Conservation (phyloP, 2,113 vertebrate genomes). For the Chaetodon trifascialis region DNA sequence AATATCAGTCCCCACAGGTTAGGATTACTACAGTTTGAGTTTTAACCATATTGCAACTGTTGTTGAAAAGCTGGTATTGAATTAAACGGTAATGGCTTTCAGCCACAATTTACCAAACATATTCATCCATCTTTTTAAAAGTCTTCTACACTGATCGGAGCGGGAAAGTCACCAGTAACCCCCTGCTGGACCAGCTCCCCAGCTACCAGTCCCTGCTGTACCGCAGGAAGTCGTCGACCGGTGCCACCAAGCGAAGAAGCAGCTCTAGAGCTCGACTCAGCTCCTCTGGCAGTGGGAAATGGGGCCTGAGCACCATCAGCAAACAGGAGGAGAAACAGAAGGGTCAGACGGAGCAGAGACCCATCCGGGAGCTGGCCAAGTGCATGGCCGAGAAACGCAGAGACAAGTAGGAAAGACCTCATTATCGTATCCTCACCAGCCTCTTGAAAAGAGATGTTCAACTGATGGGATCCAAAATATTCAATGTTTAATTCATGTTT, state of each 20-base stretch:
- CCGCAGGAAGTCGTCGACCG: constrained; percentile 75
- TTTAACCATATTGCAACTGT: not conserved
- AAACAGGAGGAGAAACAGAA: constrained; percentile 66
- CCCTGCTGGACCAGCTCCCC: constrained; percentile 91
- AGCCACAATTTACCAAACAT: not conserved
- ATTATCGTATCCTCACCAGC: no score
- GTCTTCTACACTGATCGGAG: constrained; percentile 77
- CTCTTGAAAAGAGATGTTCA: not conserved
- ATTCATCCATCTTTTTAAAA: constrained; percentile 39
- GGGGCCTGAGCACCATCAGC: constrained; percentile 40
- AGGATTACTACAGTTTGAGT: not conserved
- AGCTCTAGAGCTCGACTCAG: constrained; percentile 50
- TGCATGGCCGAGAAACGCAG: constrained; percentile 87
- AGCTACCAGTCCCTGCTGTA: constrained; percentile 90
- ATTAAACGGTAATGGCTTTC: not conserved
- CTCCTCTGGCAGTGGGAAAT: constrained; percentile 70
- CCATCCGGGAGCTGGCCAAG: constrained; percentile 79
- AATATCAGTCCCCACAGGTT: not conserved
- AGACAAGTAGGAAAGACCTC: constrained; percentile 79
- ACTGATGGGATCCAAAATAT: not conserved
- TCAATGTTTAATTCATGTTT: not conserved
- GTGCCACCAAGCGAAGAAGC: constrained; percentile 52
- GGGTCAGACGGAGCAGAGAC: constrained; percentile 22
- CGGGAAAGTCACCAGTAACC: constrained; percentile 74
- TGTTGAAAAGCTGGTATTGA: not conserved